Evolutionary conservation across 2,797 vertebrate genomes (phyloP), one percentile per base, ranked within the genome.

Genomic region (Crotalus adamanteus): DNA sequence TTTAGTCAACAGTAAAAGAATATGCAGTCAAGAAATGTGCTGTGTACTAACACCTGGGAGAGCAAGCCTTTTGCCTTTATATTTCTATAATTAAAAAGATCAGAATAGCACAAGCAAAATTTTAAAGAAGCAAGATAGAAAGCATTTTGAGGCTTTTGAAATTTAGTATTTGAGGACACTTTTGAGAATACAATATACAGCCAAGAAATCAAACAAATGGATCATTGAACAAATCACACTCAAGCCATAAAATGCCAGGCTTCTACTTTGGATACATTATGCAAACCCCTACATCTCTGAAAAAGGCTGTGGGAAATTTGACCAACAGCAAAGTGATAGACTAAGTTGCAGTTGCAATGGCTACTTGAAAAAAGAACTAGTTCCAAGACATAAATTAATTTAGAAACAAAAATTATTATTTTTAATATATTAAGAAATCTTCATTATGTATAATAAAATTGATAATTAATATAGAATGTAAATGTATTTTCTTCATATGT

Each of bases 351-450:
- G 5, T 69, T 31, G 65, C 14, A 31, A 5, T 31, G 14, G n/a
- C n/a, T 69, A 97, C 95, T 97, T 97, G 97, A 97, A 97, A 98
- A 96, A 95, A 97, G 95, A 97, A 97, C 95, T 96, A 96, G 95
- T 97, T 97, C 92, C 87, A 95, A 97, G 96, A 97, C 96, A 97
- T 97, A 97, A 97, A 97, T 96, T 97, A 91, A 96, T 97, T 97
- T 98, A 97, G 94, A 97, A 96, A 96, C 89, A 90, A 93, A 92
- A 97, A 97, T 97, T 94, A 96, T 95, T 97, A 97, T 98, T 97
- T 97, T 97, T 97, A 97, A 97, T 96, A 73, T 91, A 95, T 95
- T 96, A 96, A 96, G 96, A 97, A 97, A 90, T 95, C 95, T 97
- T 95, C 91, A 97, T 97, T 95, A 96, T 92, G 94, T 97, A 93